These are phyloP conservation scores for Diploscapter pachys DNA, from an alignment of 1,140 invertebrate species.

Conservation along the genomic window DNA sequence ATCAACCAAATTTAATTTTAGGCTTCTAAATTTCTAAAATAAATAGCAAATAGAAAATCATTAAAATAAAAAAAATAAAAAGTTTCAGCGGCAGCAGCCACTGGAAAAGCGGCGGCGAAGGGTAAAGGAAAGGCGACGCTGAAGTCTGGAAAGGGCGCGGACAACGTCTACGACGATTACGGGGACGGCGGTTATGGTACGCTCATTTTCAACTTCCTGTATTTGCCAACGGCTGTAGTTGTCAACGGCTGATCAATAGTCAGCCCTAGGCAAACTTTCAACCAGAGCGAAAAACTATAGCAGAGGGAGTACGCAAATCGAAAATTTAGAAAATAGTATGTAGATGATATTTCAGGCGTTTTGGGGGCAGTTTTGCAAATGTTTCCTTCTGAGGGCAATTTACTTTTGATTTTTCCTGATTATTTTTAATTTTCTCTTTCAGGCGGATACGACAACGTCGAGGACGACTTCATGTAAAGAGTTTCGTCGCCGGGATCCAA, in stretches of 20 bases:
- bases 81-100: background rate
- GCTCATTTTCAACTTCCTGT: constrained; percentile 5
- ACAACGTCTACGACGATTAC: constrained; percentile 28
- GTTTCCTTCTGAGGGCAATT: background rate
- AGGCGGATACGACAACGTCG: constrained; percentile 4
- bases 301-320: too few species aligned
- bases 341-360: background rate
- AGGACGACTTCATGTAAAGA: constrained; percentile 17
- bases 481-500: background rate
- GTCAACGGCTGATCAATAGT: too few species aligned
- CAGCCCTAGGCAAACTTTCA: too few species aligned
- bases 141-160: constrained; percentile 11
- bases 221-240: background rate
- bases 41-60: background rate
- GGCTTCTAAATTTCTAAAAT: background rate
- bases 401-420: constrained; percentile 2
- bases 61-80: constrained; percentile 5
- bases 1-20: background rate
- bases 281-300: too few species aligned
- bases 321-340: too few species aligned
- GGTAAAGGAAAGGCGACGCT: constrained; percentile 26
- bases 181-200: constrained; percentile 7
- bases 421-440: constrained; percentile 2
- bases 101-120: background rate
- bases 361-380: background rate